A percentile compares a stretch with the other conserved stretches of the same genome.
These are phyloP conservation scores for Zophobas morio DNA, from an alignment of 1,140 invertebrate species.

Conservation along the genomic window DNA sequence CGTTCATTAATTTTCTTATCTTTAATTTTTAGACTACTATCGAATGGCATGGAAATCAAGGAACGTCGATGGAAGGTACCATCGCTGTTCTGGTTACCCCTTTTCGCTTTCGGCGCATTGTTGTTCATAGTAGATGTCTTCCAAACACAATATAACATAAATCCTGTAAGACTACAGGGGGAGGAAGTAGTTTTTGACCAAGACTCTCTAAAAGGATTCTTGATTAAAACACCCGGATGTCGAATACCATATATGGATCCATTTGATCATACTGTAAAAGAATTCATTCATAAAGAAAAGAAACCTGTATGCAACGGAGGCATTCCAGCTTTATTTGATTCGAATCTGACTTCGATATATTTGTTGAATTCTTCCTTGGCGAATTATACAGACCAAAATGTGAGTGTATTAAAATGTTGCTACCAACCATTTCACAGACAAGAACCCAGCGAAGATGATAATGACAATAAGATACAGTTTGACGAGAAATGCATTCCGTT, in stretches of 20 bases:
- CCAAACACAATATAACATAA: constrained; percentile 45
- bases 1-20: too few species aligned
- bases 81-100: constrained; percentile 49
- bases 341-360: constrained; percentile 77
- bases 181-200: constrained; percentile 4
- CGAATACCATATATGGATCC: constrained; percentile 84
- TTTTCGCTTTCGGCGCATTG: constrained; percentile 49
- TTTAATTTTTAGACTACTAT: background rate
- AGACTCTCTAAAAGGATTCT: constrained; percentile 64
- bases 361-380: constrained; percentile 65
- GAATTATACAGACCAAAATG: constrained; percentile 71
- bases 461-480: constrained; percentile 68
- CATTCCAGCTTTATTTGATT: constrained; percentile 73
- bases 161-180: background rate
- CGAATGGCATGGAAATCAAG: constrained; percentile 55
- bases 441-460: constrained; percentile 65
- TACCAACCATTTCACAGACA: constrained; percentile 75
- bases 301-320: constrained; percentile 68
- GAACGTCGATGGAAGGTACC: constrained; percentile 47
- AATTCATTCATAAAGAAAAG: constrained; percentile 67
- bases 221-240: constrained; percentile 83
- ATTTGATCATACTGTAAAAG: constrained; percentile 73
- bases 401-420: constrained; percentile 71
- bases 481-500: constrained; percentile 68
- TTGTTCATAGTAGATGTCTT: constrained; percentile 56